Evolutionary conservation across 2,888 invertebrate genomes (phyloP).

Genomic region (Gasteruption jaculator): DNA sequence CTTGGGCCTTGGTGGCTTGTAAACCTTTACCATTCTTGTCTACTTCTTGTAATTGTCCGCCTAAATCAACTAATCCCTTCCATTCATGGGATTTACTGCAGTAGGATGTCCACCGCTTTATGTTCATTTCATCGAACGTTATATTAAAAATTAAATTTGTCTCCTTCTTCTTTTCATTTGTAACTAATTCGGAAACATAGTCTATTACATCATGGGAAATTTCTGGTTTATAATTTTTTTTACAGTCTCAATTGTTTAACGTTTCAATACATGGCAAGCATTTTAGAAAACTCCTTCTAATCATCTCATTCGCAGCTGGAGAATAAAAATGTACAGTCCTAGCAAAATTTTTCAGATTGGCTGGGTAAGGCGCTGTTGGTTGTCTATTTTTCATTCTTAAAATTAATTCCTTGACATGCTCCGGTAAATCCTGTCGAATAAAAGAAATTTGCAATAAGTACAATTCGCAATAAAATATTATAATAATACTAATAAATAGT

Average conservation of each 20-base stretch:
- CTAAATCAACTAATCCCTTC: conserved; percentile 10
- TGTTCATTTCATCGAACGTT: conserved; percentile 7
- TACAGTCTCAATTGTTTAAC: conserved; percentile 6
- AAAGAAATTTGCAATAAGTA: no score
- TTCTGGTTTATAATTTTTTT: conserved; percentile 8
- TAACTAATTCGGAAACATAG: conserved; percentile 7
- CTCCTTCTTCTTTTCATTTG: background rate
- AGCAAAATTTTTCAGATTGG: conserved; percentile 6
- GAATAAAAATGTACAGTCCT: conserved; percentile 10
- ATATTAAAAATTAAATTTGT: background rate
- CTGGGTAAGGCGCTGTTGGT: conserved; percentile 5
- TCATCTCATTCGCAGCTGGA: conserved; percentile 6
- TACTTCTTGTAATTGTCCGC: conserved; percentile 4
- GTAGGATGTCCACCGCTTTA: background rate
- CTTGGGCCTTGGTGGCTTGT: conserved; percentile 6
- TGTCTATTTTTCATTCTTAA: conserved; percentile 1
- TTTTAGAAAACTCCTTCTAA: conserved; percentile 7
- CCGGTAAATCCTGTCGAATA: conserved; percentile 11
- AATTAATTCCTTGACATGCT: conserved; percentile 6
- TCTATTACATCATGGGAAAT: conserved; percentile 8
- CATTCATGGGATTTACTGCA: background rate
- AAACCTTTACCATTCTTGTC: background rate
- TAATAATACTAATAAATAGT: no score
- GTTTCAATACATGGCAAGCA: conserved; percentile 9
- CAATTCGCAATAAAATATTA: no score